These are phyloP conservation scores for Progne subis DNA, from an alignment of 2,113 vertebrate genomes.

Conservation along the genomic window DNA sequence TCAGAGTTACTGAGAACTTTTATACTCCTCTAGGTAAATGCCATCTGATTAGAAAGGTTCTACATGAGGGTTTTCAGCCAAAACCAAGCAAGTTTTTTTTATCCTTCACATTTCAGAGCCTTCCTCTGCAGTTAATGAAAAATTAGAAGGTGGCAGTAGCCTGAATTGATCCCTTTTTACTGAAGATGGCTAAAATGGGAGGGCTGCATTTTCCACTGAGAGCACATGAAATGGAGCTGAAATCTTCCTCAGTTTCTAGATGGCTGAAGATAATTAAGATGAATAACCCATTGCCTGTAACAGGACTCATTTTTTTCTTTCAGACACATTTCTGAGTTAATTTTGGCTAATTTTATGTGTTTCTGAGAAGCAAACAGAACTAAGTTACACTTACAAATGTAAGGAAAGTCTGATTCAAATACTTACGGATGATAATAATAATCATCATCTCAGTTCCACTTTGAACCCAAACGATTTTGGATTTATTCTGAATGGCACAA, in stretches of 20 bases:
- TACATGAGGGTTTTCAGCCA: background rate
- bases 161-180: background rate
- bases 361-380: background rate
- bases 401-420: background rate
- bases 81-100: background rate
- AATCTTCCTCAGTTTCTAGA: background rate
- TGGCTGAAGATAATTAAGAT: background rate
- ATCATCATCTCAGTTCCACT: background rate
- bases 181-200: background rate
- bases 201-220: background rate
- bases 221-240: accelerated
- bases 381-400: background rate
- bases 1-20: background rate
- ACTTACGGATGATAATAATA: background rate
- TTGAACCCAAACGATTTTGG: background rate
- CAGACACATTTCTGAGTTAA: background rate
- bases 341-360: background rate
- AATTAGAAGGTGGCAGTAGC: background rate
- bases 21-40: background rate
- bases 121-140: background rate
- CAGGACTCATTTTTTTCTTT: background rate
- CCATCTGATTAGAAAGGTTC: background rate
- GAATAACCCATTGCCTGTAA: background rate
- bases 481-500: background rate
- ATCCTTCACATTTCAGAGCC: background rate